phyloP scores from a whole-genome alignment of 2,888 invertebrate genomes.

The Ornithoptera priamus region DNA sequence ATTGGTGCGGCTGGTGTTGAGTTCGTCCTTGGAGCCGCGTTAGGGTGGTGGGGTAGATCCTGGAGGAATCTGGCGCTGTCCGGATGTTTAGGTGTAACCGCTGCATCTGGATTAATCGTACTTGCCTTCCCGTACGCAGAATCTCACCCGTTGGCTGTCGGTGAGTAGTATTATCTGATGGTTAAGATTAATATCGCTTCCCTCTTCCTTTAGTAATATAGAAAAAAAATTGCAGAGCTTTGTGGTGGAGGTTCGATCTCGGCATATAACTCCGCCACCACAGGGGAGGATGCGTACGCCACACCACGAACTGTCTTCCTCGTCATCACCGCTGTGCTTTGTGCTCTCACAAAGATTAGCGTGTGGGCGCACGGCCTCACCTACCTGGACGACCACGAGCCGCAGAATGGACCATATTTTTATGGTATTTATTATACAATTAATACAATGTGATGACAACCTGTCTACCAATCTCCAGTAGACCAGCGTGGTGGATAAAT shows the following conservation, averaged over 20 bases:
- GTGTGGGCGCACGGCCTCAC: constrained; percentile 68
- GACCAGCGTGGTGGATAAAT: too few relatives aligned
- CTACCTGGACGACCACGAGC: constrained; percentile 66
- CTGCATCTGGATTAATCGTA: constrained; percentile 51
- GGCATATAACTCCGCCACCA: constrained; percentile 25
- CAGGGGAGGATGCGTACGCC: constrained; percentile 23
- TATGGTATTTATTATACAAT: constrained; percentile 47
- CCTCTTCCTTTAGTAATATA: neutral
- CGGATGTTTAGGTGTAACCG: constrained; percentile 50
- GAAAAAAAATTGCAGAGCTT: constrained; percentile 47
- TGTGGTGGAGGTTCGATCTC: constrained; percentile 46
- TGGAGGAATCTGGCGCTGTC: constrained; percentile 53
- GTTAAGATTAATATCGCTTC: neutral
- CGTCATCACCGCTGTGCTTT: constrained; percentile 50
- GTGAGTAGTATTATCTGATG: constrained; percentile 40
- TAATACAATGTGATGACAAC: too few relatives aligned
- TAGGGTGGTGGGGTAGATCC: constrained; percentile 59
- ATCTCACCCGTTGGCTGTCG: constrained; percentile 47
- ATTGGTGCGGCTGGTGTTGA: constrained; percentile 52
- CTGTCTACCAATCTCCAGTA: too few relatives aligned
- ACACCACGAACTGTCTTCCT: constrained; percentile 45
- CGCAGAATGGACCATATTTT: constrained; percentile 64
- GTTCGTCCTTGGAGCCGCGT: constrained; percentile 48
- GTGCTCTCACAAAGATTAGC: constrained; percentile 57
- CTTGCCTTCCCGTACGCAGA: constrained; percentile 56